Evolutionary conservation across 2,888 invertebrate genomes (phyloP), one percentile per base, ranked within the genome.

Genomic region (Abrostola tripartita): DNA sequence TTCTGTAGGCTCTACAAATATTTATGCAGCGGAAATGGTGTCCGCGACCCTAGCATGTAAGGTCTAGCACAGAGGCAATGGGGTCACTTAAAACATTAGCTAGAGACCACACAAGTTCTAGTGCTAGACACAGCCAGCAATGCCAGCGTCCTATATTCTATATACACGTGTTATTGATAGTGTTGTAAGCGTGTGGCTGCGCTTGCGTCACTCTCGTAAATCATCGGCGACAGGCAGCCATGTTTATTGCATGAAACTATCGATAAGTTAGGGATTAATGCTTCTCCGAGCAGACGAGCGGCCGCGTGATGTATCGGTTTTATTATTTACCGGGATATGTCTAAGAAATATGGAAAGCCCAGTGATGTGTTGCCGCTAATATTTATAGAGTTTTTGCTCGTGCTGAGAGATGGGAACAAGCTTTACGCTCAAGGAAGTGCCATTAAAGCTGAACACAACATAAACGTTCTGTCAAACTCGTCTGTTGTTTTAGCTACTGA

Each of bases 191-290:
- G 57, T 57, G 64, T 44, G 64, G 64, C 67, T 68, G 70, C 61
- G 67, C 61, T 70, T 78, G 64, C 71, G 63, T 57, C 69, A 74
- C 68, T 61, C 66, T 67, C 63, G 64, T 81, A 77, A 80, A 81
- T 81, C 81, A 75, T 65, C 40, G 40, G 41, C 61, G 65, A 68
- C 70, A 58, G 65, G 61, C 52, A 52, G 53, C 70, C 64, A 65
- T 77, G 74, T 77, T 65, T 76, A 74, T 77, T 74, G 63, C 66
- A 69, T 68, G 68, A 66, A 61, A 42, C 58, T 35, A 35, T 49
- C 54, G 64, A 65, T 71, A 59, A 57, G 54, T 62, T 38, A 62
- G 50, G 40, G 61, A 74, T 71, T 71, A 59, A 60, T 52, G 51
- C 61, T 65, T 74, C 58, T 69, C 65, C 36, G 36, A 14, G 49